Conservation (phyloP, 2,888 invertebrate genomes). For the Cantharis nigra region DNA sequence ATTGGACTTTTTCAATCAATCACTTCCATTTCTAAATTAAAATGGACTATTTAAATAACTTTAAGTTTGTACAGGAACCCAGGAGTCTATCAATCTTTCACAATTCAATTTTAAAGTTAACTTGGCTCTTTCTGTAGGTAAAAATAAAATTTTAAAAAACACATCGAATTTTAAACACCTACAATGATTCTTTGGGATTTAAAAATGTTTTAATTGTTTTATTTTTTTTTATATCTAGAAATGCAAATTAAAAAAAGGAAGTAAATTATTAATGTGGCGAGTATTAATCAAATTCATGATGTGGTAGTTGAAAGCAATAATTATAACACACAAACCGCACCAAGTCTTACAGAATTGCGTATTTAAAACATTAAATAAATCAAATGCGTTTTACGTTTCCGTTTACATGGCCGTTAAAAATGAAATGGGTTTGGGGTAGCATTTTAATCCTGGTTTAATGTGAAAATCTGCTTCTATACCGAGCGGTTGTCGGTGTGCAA, state of each 20-base stretch:
- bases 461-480: constrained; percentile 29
- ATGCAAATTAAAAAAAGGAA: not conserved
- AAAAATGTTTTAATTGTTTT: not conserved
- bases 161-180: not conserved
- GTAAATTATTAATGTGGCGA: not conserved
- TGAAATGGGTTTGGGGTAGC: constrained; percentile 31
- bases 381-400: constrained; percentile 31
- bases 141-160: not conserved
- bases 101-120: not conserved
- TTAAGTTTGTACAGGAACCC: not conserved
- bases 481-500: constrained; percentile 30
- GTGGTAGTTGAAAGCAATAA: not conserved
- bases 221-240: not conserved
- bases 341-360: constrained; percentile 12
- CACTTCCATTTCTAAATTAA: not conserved
- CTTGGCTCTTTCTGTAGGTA: not conserved
- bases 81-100: not conserved
- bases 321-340: not conserved
- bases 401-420: constrained; percentile 33
- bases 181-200: not conserved
- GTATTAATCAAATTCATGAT: not conserved
- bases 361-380: constrained; percentile 27
- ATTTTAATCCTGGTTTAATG: constrained; percentile 34
- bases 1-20: not conserved
- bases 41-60: not conserved